Percentiles rank a stretch among this genome's conserved stretches.
These are phyloP conservation scores for Chionis minor DNA, from an alignment of 2,113 vertebrate genomes.

Conservation along the genomic window DNA sequence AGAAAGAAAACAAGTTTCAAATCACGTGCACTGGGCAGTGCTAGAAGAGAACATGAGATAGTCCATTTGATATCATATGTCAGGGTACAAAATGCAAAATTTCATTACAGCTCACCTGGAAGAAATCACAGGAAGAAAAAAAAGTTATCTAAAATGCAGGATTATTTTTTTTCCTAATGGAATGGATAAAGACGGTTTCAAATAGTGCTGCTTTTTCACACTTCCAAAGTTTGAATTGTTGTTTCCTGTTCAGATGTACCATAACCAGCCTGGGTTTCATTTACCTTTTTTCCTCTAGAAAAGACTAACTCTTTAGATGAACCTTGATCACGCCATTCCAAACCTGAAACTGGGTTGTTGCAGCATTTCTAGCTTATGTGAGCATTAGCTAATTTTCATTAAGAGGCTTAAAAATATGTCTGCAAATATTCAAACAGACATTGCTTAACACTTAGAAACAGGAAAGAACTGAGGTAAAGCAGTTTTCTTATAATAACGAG, in stretches of 20 bases:
- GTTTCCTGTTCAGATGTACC: neutral
- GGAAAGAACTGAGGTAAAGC: neutral
- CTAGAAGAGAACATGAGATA: neutral
- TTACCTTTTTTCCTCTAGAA: neutral
- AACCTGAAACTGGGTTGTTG: neutral
- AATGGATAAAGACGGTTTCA: neutral
- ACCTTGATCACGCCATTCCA: neutral
- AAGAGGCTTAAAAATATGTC: neutral
- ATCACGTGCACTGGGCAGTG: neutral
- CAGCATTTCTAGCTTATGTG: neutral
- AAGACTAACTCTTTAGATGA: neutral
- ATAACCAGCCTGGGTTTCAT: neutral
- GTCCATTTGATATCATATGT: neutral
- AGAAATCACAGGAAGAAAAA: neutral
- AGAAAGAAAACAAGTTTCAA: neutral
- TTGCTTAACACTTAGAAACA: neutral
- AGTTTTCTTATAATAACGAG: fast-evolving
- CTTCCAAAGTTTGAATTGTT: neutral
- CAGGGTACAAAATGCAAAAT: neutral
- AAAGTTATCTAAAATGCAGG: neutral
- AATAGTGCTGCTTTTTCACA: neutral
- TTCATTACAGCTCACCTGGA: neutral
- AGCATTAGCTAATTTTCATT: neutral
- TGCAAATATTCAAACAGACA: neutral
- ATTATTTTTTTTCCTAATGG: no score